These are phyloP conservation scores for Lota lota DNA, from an alignment of 2,113 vertebrate species.

Conservation along the genomic window DNA sequence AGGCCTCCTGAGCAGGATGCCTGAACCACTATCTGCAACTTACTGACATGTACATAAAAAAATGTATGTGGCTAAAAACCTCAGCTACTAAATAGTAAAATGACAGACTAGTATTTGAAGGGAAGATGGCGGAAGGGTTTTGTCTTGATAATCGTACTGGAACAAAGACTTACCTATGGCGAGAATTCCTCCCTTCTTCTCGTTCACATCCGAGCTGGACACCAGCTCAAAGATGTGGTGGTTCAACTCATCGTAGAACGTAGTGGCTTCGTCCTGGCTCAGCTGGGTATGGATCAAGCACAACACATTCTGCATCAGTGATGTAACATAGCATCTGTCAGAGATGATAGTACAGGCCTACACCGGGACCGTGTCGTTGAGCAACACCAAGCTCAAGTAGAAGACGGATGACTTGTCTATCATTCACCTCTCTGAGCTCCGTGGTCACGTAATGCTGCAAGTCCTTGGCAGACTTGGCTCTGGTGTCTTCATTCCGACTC, in stretches of 20 bases:
- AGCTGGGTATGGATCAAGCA: conserved; percentile 71
- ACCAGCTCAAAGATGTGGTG: conserved; percentile 99
- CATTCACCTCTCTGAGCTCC: conserved; percentile 89
- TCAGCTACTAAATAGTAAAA: too few species aligned
- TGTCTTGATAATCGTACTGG: too few species aligned
- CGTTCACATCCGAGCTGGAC: conserved; percentile 97
- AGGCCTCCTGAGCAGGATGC: too few species aligned
- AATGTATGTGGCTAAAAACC: too few species aligned
- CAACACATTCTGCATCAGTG: too few species aligned
- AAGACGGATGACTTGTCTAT: not conserved
- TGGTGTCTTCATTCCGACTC: conserved; percentile 91
- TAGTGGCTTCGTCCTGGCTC: conserved; percentile 96
- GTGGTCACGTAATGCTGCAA: conserved; percentile 98
- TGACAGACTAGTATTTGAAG: not conserved
- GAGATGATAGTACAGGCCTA: not conserved
- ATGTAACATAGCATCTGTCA: too few species aligned
- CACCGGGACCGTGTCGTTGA: too few species aligned
- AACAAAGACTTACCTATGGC: conserved; percentile 83
- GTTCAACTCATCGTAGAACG: conserved; percentile 97
- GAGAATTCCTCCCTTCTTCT: conserved; percentile 97
- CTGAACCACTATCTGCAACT: too few species aligned
- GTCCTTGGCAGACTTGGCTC: conserved; percentile 95
- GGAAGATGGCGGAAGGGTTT: too few species aligned
- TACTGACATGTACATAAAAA: too few species aligned
- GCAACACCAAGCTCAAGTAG: not conserved